These are phyloP conservation scores for Marasmarcha lunaedactyla DNA, from an alignment of 2,888 invertebrate species.

Conservation along the genomic window DNA sequence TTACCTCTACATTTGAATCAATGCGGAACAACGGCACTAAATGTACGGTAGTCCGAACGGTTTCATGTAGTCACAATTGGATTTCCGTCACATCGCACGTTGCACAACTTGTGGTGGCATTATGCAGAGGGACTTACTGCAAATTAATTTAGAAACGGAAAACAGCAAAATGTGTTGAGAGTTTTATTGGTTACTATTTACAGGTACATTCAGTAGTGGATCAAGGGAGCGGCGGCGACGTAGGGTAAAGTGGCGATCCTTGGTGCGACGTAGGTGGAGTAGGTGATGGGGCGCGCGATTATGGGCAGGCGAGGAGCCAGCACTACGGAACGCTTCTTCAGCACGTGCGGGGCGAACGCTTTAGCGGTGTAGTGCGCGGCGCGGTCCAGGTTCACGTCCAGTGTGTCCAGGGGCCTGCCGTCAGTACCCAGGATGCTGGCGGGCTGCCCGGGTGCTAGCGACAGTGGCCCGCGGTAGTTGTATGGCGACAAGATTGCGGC, in stretches of 20 bases:
- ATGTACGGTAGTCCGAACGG: too few relatives aligned
- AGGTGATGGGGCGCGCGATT: not conserved
- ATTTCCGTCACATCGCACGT: too few relatives aligned
- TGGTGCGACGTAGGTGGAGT: not conserved
- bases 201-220: too few relatives aligned
- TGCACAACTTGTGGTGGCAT: too few relatives aligned
- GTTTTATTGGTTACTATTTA: too few relatives aligned
- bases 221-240: conserved; percentile 8
- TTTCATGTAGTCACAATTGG: too few relatives aligned
- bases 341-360: conserved; percentile 31
- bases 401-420: conserved; percentile 54
- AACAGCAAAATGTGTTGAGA: too few relatives aligned
- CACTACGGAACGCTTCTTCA: conserved; percentile 26
- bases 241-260: conserved; percentile 13
- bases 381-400: conserved; percentile 57
- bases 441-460: conserved; percentile 54
- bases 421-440: conserved; percentile 50
- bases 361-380: conserved; percentile 53
- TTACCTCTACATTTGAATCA: too few relatives aligned
- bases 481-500: conserved; percentile 24
- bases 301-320: not conserved
- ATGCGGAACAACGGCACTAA: too few relatives aligned
- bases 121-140: too few relatives aligned
- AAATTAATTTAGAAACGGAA: too few relatives aligned
- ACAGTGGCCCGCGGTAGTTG: conserved; percentile 50